Conservation (phyloP, 2,113 vertebrate species). For the Albula goreensis region DNA sequence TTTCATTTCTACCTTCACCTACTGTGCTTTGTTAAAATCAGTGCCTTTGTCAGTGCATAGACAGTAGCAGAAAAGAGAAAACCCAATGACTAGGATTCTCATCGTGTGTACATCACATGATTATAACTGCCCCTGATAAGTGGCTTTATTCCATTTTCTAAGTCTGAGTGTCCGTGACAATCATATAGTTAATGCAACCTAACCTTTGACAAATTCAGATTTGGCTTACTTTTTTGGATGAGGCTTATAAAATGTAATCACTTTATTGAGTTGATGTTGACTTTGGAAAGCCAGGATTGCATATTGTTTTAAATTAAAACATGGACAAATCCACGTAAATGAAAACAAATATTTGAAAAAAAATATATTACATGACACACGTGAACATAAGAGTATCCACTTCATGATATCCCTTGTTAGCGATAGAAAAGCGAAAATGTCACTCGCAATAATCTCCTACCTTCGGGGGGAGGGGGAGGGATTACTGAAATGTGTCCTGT, state of each 20-base stretch:
- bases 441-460: conserved; percentile 39
- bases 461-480: conserved; percentile 39
- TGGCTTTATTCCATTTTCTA: too few relatives aligned
- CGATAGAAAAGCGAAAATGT: neutral
- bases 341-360: too few relatives aligned
- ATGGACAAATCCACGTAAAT: too few relatives aligned
- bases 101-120: neutral
- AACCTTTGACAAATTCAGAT: neutral
- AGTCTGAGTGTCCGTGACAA: neutral
- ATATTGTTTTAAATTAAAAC: neutral
- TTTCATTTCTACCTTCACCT: neutral
- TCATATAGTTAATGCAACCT: neutral
- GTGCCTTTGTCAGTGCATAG: neutral
- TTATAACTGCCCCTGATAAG: too few relatives aligned
- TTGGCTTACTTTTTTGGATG: too few relatives aligned
- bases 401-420: too few relatives aligned
- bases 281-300: neutral
- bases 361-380: too few relatives aligned
- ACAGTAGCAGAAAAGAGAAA: neutral
- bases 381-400: too few relatives aligned
- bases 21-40: neutral
- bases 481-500: conserved; percentile 58
- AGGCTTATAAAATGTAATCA: neutral
- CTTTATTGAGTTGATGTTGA: neutral
- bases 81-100: neutral